Evolutionary conservation across 2,113 vertebrate genomes (phyloP).

Genomic region (Poeciliopsis prolifica): DNA sequence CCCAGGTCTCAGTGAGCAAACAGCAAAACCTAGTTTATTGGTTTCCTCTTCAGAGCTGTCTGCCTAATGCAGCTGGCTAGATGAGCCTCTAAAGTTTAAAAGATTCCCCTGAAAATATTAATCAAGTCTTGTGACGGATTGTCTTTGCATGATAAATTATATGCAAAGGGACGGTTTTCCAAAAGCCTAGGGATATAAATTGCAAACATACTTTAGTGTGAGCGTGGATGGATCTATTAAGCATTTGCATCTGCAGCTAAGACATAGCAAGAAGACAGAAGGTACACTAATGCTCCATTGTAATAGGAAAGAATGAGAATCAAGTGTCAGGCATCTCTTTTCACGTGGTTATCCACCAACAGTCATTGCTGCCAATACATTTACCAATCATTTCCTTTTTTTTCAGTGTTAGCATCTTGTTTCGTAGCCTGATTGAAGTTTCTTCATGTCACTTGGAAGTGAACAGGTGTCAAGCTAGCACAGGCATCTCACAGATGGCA

Average conservation of each 20-base stretch:
- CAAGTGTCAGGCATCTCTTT: constrained; percentile 6
- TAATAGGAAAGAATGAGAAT: background rate
- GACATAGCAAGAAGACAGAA: background rate
- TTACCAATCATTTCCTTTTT: constrained; percentile 47
- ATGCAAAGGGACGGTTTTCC: constrained; percentile 70
- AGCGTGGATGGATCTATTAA: constrained; percentile 59
- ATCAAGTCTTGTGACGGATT: constrained; percentile 73
- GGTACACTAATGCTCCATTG: background rate
- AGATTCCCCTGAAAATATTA: constrained; percentile 77
- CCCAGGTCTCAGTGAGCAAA: constrained; percentile 75
- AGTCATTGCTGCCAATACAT: constrained; percentile 50
- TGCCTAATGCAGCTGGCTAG: constrained; percentile 59
- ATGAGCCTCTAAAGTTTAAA: constrained; percentile 73
- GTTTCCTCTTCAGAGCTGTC: constrained; percentile 70
- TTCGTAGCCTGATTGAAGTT: constrained; percentile 71
- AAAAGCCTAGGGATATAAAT: constrained; percentile 64
- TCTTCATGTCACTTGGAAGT: constrained; percentile 69
- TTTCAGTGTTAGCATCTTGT: constrained; percentile 53
- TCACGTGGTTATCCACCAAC: constrained; percentile 42
- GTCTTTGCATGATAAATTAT: constrained; percentile 75
- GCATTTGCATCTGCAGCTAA: constrained; percentile 23
- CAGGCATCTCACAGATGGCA: constrained; percentile 78
- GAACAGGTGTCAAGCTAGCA: constrained; percentile 79
- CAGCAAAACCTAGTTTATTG: constrained; percentile 71
- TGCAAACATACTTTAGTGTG: constrained; percentile 46